phyloP scores from a whole-genome alignment of 2,797 vertebrate genomes.

The Botia kubotai region DNA sequence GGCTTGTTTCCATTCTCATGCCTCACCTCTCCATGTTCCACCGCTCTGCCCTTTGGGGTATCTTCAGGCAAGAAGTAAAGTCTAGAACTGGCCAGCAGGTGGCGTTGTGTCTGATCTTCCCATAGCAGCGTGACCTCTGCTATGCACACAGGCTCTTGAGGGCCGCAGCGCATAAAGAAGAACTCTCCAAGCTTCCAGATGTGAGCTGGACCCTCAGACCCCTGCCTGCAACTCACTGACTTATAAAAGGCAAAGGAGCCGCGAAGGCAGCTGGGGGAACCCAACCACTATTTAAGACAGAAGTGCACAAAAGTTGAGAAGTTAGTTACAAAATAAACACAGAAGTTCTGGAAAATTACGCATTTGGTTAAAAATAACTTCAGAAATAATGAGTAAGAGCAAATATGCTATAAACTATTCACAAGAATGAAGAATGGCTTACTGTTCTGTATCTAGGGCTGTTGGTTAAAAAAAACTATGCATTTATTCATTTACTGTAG shows the following conservation, averaged over 20 bases:
- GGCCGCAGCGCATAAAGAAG: conserved; percentile 80
- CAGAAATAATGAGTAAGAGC: not conserved
- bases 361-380: not conserved
- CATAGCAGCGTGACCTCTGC: conserved; percentile 83
- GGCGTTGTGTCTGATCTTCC: conserved; percentile 80
- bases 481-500: too few relatives aligned
- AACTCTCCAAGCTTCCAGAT: conserved; percentile 83
- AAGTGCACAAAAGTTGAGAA: not conserved
- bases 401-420: not conserved
- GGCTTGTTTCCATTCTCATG: not conserved
- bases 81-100: conserved; percentile 80
- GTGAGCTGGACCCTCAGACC: conserved; percentile 64
- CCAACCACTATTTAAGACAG: conserved; percentile 75
- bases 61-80: conserved; percentile 84
- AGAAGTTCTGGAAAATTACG: not conserved
- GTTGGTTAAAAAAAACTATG: not conserved
- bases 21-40: conserved; percentile 82
- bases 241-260: conserved; percentile 84
- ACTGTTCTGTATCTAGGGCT: not conserved
- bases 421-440: not conserved
- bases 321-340: not conserved
- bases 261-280: conserved; percentile 81
- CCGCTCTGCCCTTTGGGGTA: conserved; percentile 79
- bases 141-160: conserved; percentile 79
- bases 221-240: conserved; percentile 74